Base-by-base conservation (phyloP, 2,113 vertebrate genomes). In the Campylomormyrus tamandua region DNA sequence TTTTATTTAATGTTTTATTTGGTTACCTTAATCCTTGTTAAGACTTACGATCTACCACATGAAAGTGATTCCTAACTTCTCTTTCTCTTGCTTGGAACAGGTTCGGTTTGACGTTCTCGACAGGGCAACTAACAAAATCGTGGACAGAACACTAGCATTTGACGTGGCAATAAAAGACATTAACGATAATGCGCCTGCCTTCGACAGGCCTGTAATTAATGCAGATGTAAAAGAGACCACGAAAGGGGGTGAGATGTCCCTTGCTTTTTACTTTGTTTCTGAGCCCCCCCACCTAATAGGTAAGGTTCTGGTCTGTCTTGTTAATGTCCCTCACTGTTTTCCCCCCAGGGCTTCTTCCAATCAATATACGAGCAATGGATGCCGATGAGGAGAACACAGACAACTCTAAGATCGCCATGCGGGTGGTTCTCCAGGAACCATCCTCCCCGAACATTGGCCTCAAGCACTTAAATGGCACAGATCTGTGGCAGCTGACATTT, bases 111-210 rank as follows among this genome's bases (percentile, higher is more conserved):
- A 97, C 87, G 90, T 95, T 10, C 21, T 50, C 0, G 1, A 93
- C 52, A 91, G 0, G 53, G 0, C 0, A 0, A 94, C 92, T 0
- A 49, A 9, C 0, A 0, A 1, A 0, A 0, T 0, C 0, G 7
- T 96, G 27, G 97, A 97, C 91, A 91, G 0, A 3, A 93, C 96
- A 15, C 93, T 98, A 1, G 89, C 95, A 52, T 96, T 98, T 94
- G 94, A 93, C 11, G 90, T 98, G 2, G 93, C 92, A 2, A 77
- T 98, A 90, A 88, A 89, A 3, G 97, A 98, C 83, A 90, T 95
- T 87, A 98, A 98, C 89, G 97, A 97, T 91, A 97, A 97, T 0
- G 3, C 92, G 0, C 97, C 97, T 0, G 5, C 0, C 10, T 97
- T 98, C 91, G 1, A 83, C 0, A 10, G 87, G 39, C 10, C 90